Percentiles rank a stretch among this genome's conserved stretches.
These are phyloP conservation scores for Pollenia amentaria DNA, from an alignment of 2,888 invertebrate species.

Conservation along the genomic window DNA sequence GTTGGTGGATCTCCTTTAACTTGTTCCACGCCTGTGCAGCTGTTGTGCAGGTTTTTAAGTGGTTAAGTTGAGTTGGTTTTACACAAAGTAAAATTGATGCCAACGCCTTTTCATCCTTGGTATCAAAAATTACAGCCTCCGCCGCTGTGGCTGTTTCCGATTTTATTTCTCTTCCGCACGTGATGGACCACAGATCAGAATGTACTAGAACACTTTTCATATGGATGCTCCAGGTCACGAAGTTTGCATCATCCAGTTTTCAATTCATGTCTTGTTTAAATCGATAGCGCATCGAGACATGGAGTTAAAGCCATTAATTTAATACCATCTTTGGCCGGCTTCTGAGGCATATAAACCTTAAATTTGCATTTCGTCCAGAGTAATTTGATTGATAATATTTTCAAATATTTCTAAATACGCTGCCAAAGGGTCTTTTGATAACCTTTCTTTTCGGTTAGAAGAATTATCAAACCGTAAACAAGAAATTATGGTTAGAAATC, in stretches of 20 bases:
- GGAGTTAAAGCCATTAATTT: too few species aligned
- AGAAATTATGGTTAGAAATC: slow-evolving; percentile 34
- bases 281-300: too few species aligned
- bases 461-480: slow-evolving; percentile 50
- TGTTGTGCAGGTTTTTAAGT: not conserved
- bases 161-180: not conserved
- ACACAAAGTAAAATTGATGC: slow-evolving; percentile 2
- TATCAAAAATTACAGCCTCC: not conserved
- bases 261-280: too few species aligned
- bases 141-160: not conserved
- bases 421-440: not conserved
- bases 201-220: slow-evolving; percentile 10
- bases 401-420: too few species aligned
- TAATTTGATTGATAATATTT: too few species aligned
- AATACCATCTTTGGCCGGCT: too few species aligned
- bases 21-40: slow-evolving; percentile 41
- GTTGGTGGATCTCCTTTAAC: slow-evolving; percentile 53
- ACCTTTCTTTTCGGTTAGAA: not conserved
- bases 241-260: too few species aligned
- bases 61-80: not conserved
- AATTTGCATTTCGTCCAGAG: too few species aligned
- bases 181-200: slow-evolving; percentile 7
- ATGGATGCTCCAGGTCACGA: not conserved
- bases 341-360: too few species aligned
- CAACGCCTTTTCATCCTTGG: slow-evolving; percentile 7